Conservation (phyloP, 2,888 invertebrate species). For the Acronicta aceris region DNA sequence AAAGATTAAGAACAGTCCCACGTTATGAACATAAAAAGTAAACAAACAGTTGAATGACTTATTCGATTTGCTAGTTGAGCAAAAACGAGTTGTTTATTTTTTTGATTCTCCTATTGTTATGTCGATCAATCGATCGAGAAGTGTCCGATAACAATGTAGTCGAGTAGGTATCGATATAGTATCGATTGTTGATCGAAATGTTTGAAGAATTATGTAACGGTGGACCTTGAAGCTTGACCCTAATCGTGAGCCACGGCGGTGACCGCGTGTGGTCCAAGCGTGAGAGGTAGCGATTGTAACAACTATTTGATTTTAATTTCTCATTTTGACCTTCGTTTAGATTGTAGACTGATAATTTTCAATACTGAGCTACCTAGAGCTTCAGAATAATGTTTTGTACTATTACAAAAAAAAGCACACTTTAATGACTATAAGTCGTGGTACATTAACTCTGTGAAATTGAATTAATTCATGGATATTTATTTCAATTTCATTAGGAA, state of each 20-base stretch:
- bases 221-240: slow-evolving; percentile 86
- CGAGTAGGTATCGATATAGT: slow-evolving; percentile 60
- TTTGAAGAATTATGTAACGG: slow-evolving; percentile 80
- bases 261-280: slow-evolving; percentile 71
- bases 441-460: too few species aligned
- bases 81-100: slow-evolving; percentile 46
- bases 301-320: slow-evolving; percentile 19
- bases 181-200: slow-evolving; percentile 77
- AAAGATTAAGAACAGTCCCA: background rate
- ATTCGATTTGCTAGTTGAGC: slow-evolving; percentile 37
- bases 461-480: background rate
- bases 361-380: background rate
- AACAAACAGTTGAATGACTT: slow-evolving; percentile 51
- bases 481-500: slow-evolving; percentile 1
- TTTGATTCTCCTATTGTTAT: slow-evolving; percentile 49
- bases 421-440: too few species aligned
- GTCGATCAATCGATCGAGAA: slow-evolving; percentile 51
- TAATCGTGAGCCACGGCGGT: slow-evolving; percentile 78
- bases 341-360: slow-evolving; percentile 14
- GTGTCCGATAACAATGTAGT: slow-evolving; percentile 51
- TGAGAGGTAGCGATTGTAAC: slow-evolving; percentile 63
- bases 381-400: background rate
- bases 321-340: slow-evolving; percentile 40
- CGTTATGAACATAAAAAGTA: slow-evolving; percentile 32
- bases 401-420: background rate